Percentiles rank a stretch among this genome's conserved stretches.
These are phyloP conservation scores for Pantala flavescens DNA, from an alignment of 1,140 invertebrate species.

Conservation along the genomic window DNA sequence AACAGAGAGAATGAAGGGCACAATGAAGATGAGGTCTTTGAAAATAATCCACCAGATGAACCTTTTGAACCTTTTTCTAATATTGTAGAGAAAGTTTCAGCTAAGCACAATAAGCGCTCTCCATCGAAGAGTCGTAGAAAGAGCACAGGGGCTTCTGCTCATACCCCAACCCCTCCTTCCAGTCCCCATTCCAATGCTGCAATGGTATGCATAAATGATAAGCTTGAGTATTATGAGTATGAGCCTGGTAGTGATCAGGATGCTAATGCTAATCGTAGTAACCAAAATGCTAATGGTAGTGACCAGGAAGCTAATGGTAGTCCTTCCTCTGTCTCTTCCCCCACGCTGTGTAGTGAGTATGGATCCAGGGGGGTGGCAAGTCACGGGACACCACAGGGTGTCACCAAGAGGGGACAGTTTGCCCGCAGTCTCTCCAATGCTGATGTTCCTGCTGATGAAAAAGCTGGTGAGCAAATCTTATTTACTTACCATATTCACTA, in stretches of 20 bases:
- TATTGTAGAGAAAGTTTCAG: neutral
- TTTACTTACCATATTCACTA: too few relatives aligned
- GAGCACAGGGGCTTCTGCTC: neutral
- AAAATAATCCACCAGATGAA: neutral
- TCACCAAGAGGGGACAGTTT: conserved; percentile 55
- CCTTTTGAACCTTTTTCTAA: neutral
- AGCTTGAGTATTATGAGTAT: conserved; percentile 35
- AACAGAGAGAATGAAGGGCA: neutral
- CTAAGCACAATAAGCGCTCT: neutral
- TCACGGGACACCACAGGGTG: conserved; percentile 24
- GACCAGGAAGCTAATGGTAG: neutral
- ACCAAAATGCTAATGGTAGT: conserved; percentile 11
- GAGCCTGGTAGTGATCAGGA: conserved; percentile 18
- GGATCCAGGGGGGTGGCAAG: conserved; percentile 13
- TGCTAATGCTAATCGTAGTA: conserved; percentile 27
- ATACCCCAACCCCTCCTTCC: neutral
- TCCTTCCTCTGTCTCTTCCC: conserved; percentile 12
- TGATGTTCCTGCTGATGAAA: conserved; percentile 69
- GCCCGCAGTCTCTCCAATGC: conserved; percentile 70
- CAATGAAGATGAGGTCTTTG: neutral
- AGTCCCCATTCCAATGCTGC: neutral
- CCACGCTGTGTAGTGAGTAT: conserved; percentile 13
- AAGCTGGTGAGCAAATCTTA: conserved; percentile 52
- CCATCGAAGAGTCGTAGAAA: neutral
- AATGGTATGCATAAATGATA: conserved; percentile 34